A percentile compares a stretch with the other conserved stretches of the same genome.
These are phyloP conservation scores for Dallia pectoralis DNA, from an alignment of 2,797 vertebrate genomes.

Conservation along the genomic window DNA sequence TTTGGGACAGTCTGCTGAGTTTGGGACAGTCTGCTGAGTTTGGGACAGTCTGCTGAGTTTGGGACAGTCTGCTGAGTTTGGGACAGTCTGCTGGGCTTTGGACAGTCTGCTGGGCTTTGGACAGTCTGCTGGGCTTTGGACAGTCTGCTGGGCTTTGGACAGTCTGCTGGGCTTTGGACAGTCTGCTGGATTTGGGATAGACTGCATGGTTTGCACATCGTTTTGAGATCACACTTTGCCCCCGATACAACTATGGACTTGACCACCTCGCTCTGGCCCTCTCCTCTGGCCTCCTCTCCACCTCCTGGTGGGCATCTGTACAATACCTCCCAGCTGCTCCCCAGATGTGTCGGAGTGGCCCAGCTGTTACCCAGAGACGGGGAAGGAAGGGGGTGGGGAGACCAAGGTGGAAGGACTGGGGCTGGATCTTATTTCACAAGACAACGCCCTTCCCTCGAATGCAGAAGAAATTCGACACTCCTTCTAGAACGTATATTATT, in stretches of 20 bases:
- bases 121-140: background rate
- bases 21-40: no score
- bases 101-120: no score
- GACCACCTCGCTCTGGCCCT: background rate
- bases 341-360: constrained; percentile 19
- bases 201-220: no score
- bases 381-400: background rate
- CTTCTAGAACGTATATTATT: background rate
- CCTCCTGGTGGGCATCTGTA: background rate
- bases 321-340: constrained; percentile 8
- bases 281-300: background rate
- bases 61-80: no score
- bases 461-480: background rate
- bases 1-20: background rate
- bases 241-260: background rate
- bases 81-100: background rate
- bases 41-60: background rate
- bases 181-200: background rate
- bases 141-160: background rate
- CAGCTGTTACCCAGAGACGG: constrained; percentile 11
- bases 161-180: background rate
- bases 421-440: background rate
- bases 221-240: background rate
- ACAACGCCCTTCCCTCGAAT: background rate
- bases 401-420: background rate